Evolutionary conservation across 2,888 invertebrate species (phyloP).

Genomic region (Drosophila meridiana): DNA sequence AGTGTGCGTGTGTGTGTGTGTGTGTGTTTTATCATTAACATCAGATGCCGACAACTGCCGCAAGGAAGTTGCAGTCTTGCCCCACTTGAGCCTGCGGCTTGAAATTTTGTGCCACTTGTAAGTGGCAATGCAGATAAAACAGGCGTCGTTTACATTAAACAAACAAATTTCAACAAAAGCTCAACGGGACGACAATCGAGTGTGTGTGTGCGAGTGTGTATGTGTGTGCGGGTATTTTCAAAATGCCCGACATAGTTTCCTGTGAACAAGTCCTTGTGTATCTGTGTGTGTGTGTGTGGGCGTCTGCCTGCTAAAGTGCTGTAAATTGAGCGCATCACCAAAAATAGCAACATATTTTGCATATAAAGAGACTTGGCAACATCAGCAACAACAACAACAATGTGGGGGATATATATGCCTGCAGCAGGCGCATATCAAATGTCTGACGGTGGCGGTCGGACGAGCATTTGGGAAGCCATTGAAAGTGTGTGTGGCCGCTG

Average conservation of each 20-base stretch:
- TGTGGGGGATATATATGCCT: conserved; percentile 4
- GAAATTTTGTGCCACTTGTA: conserved; percentile 43
- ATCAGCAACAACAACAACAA: background rate
- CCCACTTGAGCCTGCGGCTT: conserved; percentile 35
- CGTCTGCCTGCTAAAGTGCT: conserved; percentile 50
- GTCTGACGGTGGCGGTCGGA: conserved; percentile 19
- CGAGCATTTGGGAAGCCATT: conserved; percentile 54
- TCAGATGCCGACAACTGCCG: conserved; percentile 34
- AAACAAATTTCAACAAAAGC: conserved; percentile 62
- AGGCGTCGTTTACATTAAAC: conserved; percentile 56
- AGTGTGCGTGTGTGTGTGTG: conserved; percentile 1
- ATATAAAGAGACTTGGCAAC: conserved; percentile 12
- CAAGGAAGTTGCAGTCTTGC: conserved; percentile 43
- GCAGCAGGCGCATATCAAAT: conserved; percentile 51
- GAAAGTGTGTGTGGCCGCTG: conserved; percentile 56
- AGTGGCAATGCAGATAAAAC: conserved; percentile 52
- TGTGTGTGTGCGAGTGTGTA: background rate
- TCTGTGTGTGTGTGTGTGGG: conserved; percentile 9
- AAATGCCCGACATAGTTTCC: conserved; percentile 68
- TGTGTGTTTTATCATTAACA: conserved; percentile 53
- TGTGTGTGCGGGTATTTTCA: conserved; percentile 21
- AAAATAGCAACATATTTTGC: conserved; percentile 53
- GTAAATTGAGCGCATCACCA: conserved; percentile 72
- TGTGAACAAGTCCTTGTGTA: conserved; percentile 44
- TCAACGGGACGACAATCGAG: conserved; percentile 44